Conservation (phyloP, 2,888 invertebrate genomes). For the Lasioglossum vierecki region DNA sequence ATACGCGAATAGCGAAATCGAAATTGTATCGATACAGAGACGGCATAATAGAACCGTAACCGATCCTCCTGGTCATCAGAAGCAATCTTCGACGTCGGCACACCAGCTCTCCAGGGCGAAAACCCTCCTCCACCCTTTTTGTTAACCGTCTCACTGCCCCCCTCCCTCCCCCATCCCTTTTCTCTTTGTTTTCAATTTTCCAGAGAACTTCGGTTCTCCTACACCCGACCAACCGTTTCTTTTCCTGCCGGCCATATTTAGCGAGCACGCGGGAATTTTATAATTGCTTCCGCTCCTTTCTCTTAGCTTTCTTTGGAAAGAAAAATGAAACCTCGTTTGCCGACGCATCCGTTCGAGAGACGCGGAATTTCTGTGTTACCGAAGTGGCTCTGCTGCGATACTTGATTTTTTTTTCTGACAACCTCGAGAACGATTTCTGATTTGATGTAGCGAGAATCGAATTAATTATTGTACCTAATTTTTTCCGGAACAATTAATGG, state of each 20-base stretch:
- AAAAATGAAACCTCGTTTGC: background rate
- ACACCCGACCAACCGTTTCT: background rate
- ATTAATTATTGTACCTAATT: background rate
- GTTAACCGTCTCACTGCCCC: background rate
- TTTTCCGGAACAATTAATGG: background rate
- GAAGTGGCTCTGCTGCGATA: background rate
- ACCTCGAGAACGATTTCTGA: background rate
- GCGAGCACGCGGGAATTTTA: background rate
- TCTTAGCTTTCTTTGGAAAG: background rate
- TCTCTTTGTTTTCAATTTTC: background rate
- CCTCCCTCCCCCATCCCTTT: background rate
- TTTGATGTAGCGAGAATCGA: background rate
- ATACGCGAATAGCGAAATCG: conserved; percentile 45
- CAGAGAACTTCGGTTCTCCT: background rate
- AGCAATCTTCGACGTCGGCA: conserved; percentile 24
- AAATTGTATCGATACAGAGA: conserved; percentile 62
- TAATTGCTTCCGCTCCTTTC: background rate
- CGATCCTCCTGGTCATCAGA: conserved; percentile 27
- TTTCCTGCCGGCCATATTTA: background rate
- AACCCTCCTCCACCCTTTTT: background rate
- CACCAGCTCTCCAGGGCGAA: background rate
- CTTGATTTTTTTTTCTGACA: background rate
- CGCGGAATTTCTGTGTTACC: background rate
- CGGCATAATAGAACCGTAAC: conserved; percentile 53
- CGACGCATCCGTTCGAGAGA: background rate